Base-by-base conservation (phyloP, 2,888 invertebrate genomes). In the Meiosimyza platycephala region DNA sequence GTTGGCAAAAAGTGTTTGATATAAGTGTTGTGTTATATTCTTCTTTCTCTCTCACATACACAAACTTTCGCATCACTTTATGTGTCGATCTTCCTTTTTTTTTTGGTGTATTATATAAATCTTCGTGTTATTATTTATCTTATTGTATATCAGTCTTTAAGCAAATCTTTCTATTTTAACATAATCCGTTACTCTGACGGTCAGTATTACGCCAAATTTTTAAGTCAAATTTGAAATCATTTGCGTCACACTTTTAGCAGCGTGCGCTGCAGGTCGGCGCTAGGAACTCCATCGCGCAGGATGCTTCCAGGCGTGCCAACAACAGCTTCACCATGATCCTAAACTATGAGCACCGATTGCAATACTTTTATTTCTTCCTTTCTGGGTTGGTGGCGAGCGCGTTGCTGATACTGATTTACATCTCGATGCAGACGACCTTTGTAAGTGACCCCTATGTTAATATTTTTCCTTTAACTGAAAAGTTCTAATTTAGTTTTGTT, bases 341-440 rank as follows among this genome's bases (percentile, higher is more conserved):
- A 0, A 76, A 71, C 16, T 76, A 81, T 75, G 84, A 84, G 76
- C 81, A 81, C 69, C 84, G 85, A 67, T 80, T 80, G 72, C 84
- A 84, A 76, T 83, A 82, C 76, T 77, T 85, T 72, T 85, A 85
- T 76, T 86, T 86, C 75, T 76, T 82, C 64, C 78, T 85, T 40
- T 85, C 85, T 66, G 85, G 81, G 5, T 76, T 84, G 73, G 84
- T 85, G 74, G 85, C 86, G 59, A 80, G 81, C 75, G 77, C 82
- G 52, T 82, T 85, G 72, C 71, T 85, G 22, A 78, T 85, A 71
- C 77, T 85, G 65, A 80, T 82, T 74, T 85, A 85, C 74, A 78
- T 85, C 54, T 85, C 86, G 47, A 79, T 84, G 79, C 75, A 80
- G 76, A 81, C 82, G 72, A 81, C 81, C 64, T 76, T 81, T 74